Evolutionary conservation across 2,113 vertebrate species (phyloP), one percentile per base, ranked within the genome.

Genomic region (Mesitornis unicolor): DNA sequence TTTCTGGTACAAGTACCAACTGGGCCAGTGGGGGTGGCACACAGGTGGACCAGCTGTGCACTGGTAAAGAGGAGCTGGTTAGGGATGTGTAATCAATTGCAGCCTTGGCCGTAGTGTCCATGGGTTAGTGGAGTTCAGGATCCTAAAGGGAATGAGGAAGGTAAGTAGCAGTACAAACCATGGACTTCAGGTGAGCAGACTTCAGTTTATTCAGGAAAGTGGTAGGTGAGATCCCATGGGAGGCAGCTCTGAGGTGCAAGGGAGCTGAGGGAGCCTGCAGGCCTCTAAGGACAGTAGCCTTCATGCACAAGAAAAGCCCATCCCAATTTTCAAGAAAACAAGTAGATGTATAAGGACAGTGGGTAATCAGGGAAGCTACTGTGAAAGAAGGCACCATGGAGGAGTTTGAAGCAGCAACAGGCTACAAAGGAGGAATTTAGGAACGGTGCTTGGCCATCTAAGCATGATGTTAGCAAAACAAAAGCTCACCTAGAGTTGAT

Each of bases 21-120:
- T 22, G 21, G 60, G 28, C 13, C 31, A 6, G 5, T 0, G 1
- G 8, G 3, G 6, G 7, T 26, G 59, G 71, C 35, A 40, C 11
- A 33, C 10, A 63, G 28, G 73, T 81, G n/a, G 20, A 48, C 40
- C 35, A n/a, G 25, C n/a, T 43, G 13, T 31, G 70, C 50, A 21
- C 18, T 25, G 33, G 7, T 57, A 45, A 82, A 85, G 28, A 67
- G 14, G 26, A 42, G n/a, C 36, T 71, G 14, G 11, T 25, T 67
- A 20, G 18, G 16, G 16, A 45, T n/a, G 26, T 33, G 42, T 18
- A 57, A 53, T 21, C 60, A 36, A 19, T 26, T 53, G 33, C 29
- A 73, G 48, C 40, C 33, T n/a, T 26, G 6, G 48, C 24, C n/a
- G 11, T 7, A 50, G 43, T 15, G 35, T 47, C 26, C 9, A 36